These are phyloP conservation scores for Trichonephila clavata DNA, from an alignment of 1,140 invertebrate species.

Conservation along the genomic window DNA sequence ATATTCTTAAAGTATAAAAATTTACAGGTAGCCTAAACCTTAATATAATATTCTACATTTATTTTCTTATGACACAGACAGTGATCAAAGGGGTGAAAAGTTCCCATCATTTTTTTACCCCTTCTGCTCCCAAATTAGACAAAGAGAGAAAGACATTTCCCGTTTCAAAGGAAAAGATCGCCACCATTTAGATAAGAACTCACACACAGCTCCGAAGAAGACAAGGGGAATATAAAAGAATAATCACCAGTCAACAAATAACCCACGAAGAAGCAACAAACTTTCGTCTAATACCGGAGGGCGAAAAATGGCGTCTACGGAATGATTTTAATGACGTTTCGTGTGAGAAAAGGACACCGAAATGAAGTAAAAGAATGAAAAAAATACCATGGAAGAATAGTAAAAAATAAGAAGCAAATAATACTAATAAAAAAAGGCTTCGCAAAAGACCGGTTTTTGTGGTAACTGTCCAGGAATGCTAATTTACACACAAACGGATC, in stretches of 20 bases:
- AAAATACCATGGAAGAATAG: conserved; percentile 37
- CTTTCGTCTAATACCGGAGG: conserved; percentile 50
- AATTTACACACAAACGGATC: conserved; percentile 76
- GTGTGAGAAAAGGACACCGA: conserved; percentile 73
- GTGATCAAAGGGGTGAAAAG: background rate
- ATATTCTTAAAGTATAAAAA: too few relatives aligned
- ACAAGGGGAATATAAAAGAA: conserved; percentile 7
- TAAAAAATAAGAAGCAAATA: conserved; percentile 64
- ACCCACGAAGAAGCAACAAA: conserved; percentile 61
- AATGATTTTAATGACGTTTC: conserved; percentile 76
- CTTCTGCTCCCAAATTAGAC: conserved; percentile 47
- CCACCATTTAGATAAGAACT: conserved; percentile 72
- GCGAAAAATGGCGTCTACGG: conserved; percentile 54
- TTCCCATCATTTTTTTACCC: background rate
- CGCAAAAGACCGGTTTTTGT: conserved; percentile 68
- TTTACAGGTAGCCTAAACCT: background rate
- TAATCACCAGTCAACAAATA: conserved; percentile 70
- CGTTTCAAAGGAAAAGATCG: conserved; percentile 52
- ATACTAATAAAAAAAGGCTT: conserved; percentile 44
- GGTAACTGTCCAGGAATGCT: conserved; percentile 76
- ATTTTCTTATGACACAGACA: background rate
- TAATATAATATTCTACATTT: background rate
- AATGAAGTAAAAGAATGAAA: conserved; percentile 72
- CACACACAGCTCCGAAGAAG: conserved; percentile 47
- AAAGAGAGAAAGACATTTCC: conserved; percentile 54